Base-by-base conservation (phyloP, 2,113 vertebrate genomes). In the Neogale vison region DNA sequence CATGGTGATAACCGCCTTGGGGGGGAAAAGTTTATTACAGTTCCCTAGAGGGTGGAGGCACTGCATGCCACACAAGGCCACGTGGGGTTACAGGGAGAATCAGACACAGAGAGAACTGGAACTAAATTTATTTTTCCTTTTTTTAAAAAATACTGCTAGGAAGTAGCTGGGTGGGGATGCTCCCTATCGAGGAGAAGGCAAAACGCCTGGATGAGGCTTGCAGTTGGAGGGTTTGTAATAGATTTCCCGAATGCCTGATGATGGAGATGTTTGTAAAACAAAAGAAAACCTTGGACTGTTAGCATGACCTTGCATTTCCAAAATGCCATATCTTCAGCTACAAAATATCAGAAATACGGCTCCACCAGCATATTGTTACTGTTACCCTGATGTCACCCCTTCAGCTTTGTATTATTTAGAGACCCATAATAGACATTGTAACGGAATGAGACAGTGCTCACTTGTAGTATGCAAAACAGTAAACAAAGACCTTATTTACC, bases 401-500 rank as follows among this genome's bases (percentile, higher is more conserved):
- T 95, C 86, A 87, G 50, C 50, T 63, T 87, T 93, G 39, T 82
- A 34, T 71, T 59, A 87, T 81, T 95, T 47, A 63, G 26, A 95
- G 63, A 59, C 24, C 86, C 6, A 89, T 89, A 88, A 84, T 52
- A 88, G 76, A 69, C 39, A 67, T 31, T 87, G 69, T 77, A 63
- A 90, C 4, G 67, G 90, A 93, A 63, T 17, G 50, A 82, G n/a
- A 93, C 80, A 77, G 7, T 83, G 57, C 13, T 52, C 93, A 76
- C 76, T 90, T 90, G 72, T 69, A 59, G 34, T 39, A 85, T 80
- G 13, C 18, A 71, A 39, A 36, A 82, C 39, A 87, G 85, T 77
- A 93, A 77, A 96, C n/a, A 95, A 87, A 95, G 74, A 18, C 24
- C 81, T 81, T 83, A 15, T 55, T 90, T 71, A 82, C 50, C 81